Evolutionary conservation across 2,888 invertebrate species (phyloP), one percentile per base, ranked within the genome.

Genomic region (Apamea monoglypha): DNA sequence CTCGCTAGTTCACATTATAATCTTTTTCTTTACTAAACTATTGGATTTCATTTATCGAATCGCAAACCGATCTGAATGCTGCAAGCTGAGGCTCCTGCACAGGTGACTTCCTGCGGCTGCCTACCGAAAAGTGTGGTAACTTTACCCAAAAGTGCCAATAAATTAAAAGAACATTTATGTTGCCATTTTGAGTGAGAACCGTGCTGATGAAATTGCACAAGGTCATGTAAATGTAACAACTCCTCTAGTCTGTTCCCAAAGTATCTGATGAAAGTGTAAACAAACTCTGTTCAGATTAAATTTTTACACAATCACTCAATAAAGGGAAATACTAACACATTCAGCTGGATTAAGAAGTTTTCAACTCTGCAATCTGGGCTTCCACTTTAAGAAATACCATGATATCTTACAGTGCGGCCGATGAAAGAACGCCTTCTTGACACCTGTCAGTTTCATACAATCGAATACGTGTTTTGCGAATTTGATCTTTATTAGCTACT

Each of bases 1-100:
- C 36, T 72, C 29, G 18, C 59, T 72, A 71, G 63, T 44, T 70
- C 53, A 47, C 77, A 85, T 69, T 85, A 85, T 69, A 87, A 50
- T 53, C 29, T 56, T 73, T 36, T 59, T 80, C n/a, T 59, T 64
- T 76, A 66, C 25, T 66, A 56, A 76, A 68, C 53, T 21, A n/a
- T 74, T 70, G 69, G 21, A 56, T 80, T 74, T 81, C 56, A 83
- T 83, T 80, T 53, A 25, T 47, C 18, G 6, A 73, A 32, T 63
- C n/a, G n/a, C 29, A 50, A 0, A 36, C 4, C 7, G 21, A n/a
- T 32, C 32, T 25, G 44, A 59, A 50, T 69, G 59, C 29, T 29
- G 18, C 18, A 29, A 63, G 21, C n/a, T 53, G 40, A 16, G 59
- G 32, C 75, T 8, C 21, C 14, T 21, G 25, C 25, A 47, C n/a